Conservation (phyloP, 2,113 vertebrate species). For the Thermophis baileyi region DNA sequence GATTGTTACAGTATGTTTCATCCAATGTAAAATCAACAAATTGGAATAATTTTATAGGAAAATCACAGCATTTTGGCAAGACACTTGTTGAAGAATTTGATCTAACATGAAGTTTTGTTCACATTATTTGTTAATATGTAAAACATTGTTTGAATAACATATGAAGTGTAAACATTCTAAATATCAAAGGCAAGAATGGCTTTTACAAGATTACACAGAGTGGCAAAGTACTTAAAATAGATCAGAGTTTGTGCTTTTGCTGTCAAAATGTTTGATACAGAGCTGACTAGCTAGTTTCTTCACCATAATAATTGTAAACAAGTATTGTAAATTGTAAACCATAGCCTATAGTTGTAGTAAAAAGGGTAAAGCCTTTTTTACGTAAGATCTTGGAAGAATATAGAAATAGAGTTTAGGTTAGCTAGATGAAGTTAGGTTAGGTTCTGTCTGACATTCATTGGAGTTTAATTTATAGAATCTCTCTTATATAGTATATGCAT, state of each 20-base stretch:
- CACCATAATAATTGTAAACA: conserved; percentile 54
- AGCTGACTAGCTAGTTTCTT: conserved; percentile 52
- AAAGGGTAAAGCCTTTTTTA: conserved; percentile 36
- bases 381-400: not conserved
- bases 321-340: conserved; percentile 34
- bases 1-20: conserved; percentile 84
- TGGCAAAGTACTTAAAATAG: conserved; percentile 56
- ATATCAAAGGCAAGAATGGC: conserved; percentile 67
- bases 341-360: conserved; percentile 33
- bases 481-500: not conserved
- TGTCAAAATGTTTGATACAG: conserved; percentile 60
- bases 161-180: conserved; percentile 70
- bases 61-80: conserved; percentile 80
- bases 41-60: conserved; percentile 84
- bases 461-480: not conserved
- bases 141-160: conserved; percentile 78
- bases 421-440: not conserved
- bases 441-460: conserved; percentile 29
- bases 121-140: conserved; percentile 76
- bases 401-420: not conserved
- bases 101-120: conserved; percentile 73
- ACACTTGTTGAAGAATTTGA: conserved; percentile 74
- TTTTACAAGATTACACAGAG: conserved; percentile 59
- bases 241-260: conserved; percentile 61
- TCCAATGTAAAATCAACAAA: conserved; percentile 84